phyloP scores from a whole-genome alignment of 2,888 invertebrate genomes.

The Agonopterix heracliana region DNA sequence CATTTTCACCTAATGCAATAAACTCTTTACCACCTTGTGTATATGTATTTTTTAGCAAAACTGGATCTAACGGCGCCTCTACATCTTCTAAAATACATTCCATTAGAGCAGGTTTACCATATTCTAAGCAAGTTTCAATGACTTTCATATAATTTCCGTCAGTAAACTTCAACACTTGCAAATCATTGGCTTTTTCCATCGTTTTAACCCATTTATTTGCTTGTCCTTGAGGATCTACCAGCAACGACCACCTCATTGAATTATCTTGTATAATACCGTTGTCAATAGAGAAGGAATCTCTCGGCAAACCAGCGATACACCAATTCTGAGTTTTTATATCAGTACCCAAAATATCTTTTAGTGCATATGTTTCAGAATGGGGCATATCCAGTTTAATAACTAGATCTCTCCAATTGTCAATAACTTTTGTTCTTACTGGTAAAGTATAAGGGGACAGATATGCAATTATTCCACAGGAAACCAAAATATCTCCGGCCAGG shows the following conservation, averaged over 20 bases:
- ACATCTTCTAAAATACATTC: conserved; percentile 87
- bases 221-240: conserved; percentile 90
- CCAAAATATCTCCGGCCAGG: conserved; percentile 91
- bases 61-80: conserved; percentile 86
- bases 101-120: conserved; percentile 85
- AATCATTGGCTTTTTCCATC: conserved; percentile 83
- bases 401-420: conserved; percentile 83
- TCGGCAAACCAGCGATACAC: conserved; percentile 88
- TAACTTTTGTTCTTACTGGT: conserved; percentile 76
- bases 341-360: conserved; percentile 85
- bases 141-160: conserved; percentile 85
- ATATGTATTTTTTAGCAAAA: conserved; percentile 84
- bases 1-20: conserved; percentile 86
- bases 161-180: conserved; percentile 83
- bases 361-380: conserved; percentile 83
- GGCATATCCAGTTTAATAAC: conserved; percentile 84
- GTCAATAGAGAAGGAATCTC: conserved; percentile 88
- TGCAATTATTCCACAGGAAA: conserved; percentile 92
- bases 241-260: conserved; percentile 85
- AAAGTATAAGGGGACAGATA: conserved; percentile 92
- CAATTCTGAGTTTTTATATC: conserved; percentile 92
- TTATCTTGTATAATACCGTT: conserved; percentile 90
- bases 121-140: conserved; percentile 84
- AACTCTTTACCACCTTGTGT: conserved; percentile 83
- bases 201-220: conserved; percentile 91